Conservation (phyloP, 2,888 invertebrate genomes). For the Clanis bilineata region DNA sequence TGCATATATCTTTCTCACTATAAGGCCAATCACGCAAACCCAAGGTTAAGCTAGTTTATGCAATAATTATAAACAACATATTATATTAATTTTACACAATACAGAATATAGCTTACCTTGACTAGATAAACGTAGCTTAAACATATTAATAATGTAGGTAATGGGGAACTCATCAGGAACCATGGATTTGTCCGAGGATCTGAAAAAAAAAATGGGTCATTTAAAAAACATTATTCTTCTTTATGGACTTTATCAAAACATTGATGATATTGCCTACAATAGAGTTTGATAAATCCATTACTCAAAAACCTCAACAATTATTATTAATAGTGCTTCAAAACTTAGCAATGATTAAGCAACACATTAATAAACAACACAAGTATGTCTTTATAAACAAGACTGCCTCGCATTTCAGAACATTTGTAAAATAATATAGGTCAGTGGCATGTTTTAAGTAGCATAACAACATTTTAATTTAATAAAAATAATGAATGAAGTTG, state of each 20-base stretch:
- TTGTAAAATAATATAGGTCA: background rate
- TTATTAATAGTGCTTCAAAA: background rate
- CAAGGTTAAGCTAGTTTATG: slow-evolving; percentile 6
- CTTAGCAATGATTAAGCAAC: background rate
- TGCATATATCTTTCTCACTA: slow-evolving; percentile 4
- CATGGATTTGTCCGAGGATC: slow-evolving; percentile 94
- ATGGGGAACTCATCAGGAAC: slow-evolving; percentile 96
- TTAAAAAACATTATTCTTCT: too few species aligned
- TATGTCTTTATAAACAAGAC: background rate
- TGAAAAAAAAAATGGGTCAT: slow-evolving; percentile 84
- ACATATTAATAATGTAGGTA: slow-evolving; percentile 95
- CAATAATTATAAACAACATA: slow-evolving; percentile 13
- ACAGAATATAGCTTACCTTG: slow-evolving; percentile 81
- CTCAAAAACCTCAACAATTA: background rate
- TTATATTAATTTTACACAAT: slow-evolving; percentile 6
- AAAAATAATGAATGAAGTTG: background rate
- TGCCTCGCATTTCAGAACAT: background rate
- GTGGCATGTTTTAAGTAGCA: background rate
- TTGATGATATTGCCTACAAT: too few species aligned
- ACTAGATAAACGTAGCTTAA: slow-evolving; percentile 94
- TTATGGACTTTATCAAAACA: too few species aligned
- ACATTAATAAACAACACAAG: background rate
- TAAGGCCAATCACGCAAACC: background rate
- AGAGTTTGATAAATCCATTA: too few species aligned
- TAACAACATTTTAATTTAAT: too few species aligned